Evolutionary conservation across 2,113 vertebrate species (phyloP), one percentile per base, ranked within the genome.

Genomic region (Panthera uncia): DNA sequence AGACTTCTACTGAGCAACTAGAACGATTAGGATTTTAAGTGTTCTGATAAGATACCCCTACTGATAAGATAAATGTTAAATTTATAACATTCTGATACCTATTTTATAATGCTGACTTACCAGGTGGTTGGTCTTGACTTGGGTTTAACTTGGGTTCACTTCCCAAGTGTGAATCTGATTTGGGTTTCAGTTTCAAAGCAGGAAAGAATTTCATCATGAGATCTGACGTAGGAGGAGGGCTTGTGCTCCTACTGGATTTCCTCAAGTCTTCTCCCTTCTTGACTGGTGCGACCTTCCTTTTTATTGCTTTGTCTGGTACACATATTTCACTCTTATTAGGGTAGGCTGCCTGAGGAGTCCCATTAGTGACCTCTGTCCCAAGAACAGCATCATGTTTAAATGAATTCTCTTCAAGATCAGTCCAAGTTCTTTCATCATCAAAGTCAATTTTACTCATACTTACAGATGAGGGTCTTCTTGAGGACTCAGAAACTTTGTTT

Each of bases 381-480:
- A 96, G 96, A 78, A 97, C 89, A 89, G 23, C 68, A 79, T 97
- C 96, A 92, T 96, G 78, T 25, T 93, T 96, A 95, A 95, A 89
- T 12, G 92, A 98, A 91, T 98, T 97, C 89, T 99, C 99, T 63
- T 99, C 99, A 45, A 99, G 97, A 94, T 99, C 99, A 15, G 99
- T 99, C 99, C 99, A 99, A 0, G 99, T 99, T 98, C 99, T 99
- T 81, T 99, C 99, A 90, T 99, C 99, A 55, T 99, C 99, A 98
- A 99, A 99, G 83, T 99, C 99, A 15, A 99, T 97, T n/a, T 95
- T 93, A 86, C 55, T 98, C 52, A 74, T 82, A 12, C 92, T 96
- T 68, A 87, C 3, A 87, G 63, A 80, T 1, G 6, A 91, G 57
- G 52, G 1, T 12, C 68, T 98, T 98, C 91, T 95, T 25, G 94